Conservation (phyloP, 1,140 invertebrate species). For the Drosophila auraria region DNA sequence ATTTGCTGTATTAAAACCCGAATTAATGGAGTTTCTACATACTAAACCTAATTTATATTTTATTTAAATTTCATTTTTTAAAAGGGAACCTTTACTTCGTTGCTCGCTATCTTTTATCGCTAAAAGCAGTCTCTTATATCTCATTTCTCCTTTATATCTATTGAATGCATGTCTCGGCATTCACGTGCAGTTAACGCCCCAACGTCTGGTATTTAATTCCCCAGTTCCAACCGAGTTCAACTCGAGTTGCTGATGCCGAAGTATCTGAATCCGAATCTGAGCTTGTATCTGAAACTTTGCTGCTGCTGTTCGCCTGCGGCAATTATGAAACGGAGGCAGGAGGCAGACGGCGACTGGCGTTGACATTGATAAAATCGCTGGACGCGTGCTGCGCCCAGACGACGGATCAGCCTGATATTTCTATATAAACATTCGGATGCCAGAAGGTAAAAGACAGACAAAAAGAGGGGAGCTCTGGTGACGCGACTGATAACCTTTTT, state of each 20-base stretch:
- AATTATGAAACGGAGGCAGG: conserved; percentile 57
- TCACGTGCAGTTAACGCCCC: conserved; percentile 37
- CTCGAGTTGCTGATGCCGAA: conserved; percentile 13
- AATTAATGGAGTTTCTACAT: no score
- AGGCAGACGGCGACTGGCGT: conserved; percentile 52
- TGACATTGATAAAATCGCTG: conserved; percentile 81
- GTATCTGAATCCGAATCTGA: conserved; percentile 14
- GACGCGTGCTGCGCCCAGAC: conserved; percentile 66
- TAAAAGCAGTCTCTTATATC: neutral
- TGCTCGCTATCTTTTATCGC: neutral
- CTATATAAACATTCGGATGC: conserved; percentile 5
- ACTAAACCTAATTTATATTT: neutral
- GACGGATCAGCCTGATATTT: conserved; percentile 29
- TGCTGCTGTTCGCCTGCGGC: conserved; percentile 46
- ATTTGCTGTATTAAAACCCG: neutral
- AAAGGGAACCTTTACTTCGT: conserved; percentile 9
- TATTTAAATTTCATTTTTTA: neutral
- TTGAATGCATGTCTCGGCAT: conserved; percentile 43
- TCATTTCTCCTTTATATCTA: conserved; percentile 31
- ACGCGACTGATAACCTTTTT: conserved; percentile 26
- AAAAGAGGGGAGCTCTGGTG: neutral
- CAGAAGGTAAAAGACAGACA: conserved; percentile 20
- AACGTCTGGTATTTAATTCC: conserved; percentile 27
- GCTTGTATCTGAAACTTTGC: conserved; percentile 33
- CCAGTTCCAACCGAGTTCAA: conserved; percentile 3